phyloP scores from a whole-genome alignment of 1,140 invertebrate genomes.

The Antheraea mylitta region DNA sequence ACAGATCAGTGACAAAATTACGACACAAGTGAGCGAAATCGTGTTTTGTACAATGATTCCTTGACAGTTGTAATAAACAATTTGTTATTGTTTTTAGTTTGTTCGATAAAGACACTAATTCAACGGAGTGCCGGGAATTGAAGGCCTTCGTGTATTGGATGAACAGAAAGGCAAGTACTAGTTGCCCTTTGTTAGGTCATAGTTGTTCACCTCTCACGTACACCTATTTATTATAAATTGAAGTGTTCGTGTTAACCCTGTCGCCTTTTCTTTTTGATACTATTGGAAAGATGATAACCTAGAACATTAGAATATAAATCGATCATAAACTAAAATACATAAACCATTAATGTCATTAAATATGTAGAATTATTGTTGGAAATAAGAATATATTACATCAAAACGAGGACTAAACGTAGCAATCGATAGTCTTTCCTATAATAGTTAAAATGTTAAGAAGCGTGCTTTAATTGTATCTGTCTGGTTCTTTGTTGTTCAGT shows the following conservation, averaged over 20 bases:
- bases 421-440: background rate
- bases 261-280: too few relatives aligned
- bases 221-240: too few relatives aligned
- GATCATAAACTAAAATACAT: conserved; percentile 4
- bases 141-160: conserved; percentile 71
- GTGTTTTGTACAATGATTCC: conserved; percentile 58
- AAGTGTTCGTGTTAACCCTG: too few relatives aligned
- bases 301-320: background rate
- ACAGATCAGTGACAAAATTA: conserved; percentile 59
- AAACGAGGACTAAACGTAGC: background rate
- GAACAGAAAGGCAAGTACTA: conserved; percentile 73
- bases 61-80: conserved; percentile 53
- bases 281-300: background rate
- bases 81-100: conserved; percentile 28
- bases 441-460: conserved; percentile 12
- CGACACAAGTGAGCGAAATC: conserved; percentile 66
- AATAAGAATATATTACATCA: too few relatives aligned
- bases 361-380: too few relatives aligned
- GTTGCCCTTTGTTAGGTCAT: conserved; percentile 60
- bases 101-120: conserved; percentile 42
- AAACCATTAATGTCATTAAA: background rate
- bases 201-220: conserved; percentile 43
- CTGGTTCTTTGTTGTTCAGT: conserved; percentile 60
- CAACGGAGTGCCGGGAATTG: conserved; percentile 56
- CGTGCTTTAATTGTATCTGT: conserved; percentile 36